phyloP scores from a whole-genome alignment of 2,113 vertebrate genomes.

The Machaerirhynchus nigripectus region DNA sequence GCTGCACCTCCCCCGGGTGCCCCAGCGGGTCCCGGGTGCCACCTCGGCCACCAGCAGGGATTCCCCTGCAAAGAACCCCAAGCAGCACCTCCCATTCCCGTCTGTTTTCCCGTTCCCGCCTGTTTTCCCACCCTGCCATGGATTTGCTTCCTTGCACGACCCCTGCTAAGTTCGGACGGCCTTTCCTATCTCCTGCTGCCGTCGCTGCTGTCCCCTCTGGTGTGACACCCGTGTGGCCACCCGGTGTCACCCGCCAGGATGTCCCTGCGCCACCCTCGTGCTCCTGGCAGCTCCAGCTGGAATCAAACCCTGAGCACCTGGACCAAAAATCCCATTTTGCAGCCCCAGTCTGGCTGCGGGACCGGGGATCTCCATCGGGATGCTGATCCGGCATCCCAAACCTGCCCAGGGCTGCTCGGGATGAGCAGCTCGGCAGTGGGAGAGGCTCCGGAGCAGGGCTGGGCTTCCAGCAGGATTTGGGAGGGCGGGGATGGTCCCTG shows the following conservation, averaged over 20 bases:
- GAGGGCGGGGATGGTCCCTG: background rate
- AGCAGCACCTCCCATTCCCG: background rate
- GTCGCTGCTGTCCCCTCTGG: background rate
- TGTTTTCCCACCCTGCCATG: background rate
- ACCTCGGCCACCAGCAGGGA: background rate
- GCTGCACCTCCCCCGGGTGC: background rate
- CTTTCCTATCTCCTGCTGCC: background rate
- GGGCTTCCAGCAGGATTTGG: background rate
- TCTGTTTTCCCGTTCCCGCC: no score
- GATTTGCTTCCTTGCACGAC: background rate
- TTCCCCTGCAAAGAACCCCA: background rate
- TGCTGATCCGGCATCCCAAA: background rate
- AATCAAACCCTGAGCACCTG: background rate
- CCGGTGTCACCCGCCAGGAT: background rate
- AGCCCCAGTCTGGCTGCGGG: background rate
- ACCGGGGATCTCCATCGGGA: background rate
- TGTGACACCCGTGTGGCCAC: fast-evolving
- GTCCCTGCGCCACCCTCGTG: fast-evolving
- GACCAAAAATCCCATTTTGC: background rate
- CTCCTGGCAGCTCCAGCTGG: background rate
- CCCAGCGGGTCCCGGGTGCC: background rate
- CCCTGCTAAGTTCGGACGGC: background rate
- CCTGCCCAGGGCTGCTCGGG: background rate
- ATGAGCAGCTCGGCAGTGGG: background rate
- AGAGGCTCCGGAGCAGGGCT: background rate